These are phyloP conservation scores for Pseudachorutes palmiensis DNA, from an alignment of 1,140 invertebrate genomes.

Conservation along the genomic window DNA sequence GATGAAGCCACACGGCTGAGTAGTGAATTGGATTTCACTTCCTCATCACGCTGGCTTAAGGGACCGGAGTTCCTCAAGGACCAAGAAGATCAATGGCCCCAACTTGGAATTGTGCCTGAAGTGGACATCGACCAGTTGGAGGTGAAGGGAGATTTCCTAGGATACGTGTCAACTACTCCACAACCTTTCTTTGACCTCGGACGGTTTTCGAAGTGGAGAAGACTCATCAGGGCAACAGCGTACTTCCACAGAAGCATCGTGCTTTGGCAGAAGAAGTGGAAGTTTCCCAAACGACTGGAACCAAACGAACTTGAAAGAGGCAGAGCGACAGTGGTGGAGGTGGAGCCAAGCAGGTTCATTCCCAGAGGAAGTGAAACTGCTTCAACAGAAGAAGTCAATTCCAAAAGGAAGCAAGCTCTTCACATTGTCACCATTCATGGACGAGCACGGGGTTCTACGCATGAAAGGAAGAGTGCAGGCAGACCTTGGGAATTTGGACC, in stretches of 20 bases:
- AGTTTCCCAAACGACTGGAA: not conserved
- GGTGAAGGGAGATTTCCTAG: too few relatives aligned
- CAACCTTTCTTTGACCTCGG: too few relatives aligned
- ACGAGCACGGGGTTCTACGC: not conserved
- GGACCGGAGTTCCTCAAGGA: constrained; percentile 26
- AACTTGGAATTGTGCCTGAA: too few relatives aligned
- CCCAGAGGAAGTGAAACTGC: not conserved
- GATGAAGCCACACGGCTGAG: constrained; percentile 23
- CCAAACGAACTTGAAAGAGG: not conserved
- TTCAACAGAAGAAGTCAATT: constrained; percentile 2
- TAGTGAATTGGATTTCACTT: not conserved
- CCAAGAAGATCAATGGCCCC: constrained; percentile 19
- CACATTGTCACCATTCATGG: constrained; percentile 3
- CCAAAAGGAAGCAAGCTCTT: not conserved
- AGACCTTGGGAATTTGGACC: not conserved
- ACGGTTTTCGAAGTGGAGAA: constrained; percentile 1
- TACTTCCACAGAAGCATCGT: not conserved
- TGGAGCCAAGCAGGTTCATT: not conserved
- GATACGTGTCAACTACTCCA: too few relatives aligned
- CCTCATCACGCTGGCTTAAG: constrained; percentile 21
- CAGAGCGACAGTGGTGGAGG: not conserved
- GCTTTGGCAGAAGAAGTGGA: not conserved
- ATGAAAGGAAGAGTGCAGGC: not conserved
- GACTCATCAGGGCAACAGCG: not conserved
- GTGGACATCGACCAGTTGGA: too few relatives aligned